Conservation (phyloP, 2,797 vertebrate genomes). For the Sparus aurata region DNA sequence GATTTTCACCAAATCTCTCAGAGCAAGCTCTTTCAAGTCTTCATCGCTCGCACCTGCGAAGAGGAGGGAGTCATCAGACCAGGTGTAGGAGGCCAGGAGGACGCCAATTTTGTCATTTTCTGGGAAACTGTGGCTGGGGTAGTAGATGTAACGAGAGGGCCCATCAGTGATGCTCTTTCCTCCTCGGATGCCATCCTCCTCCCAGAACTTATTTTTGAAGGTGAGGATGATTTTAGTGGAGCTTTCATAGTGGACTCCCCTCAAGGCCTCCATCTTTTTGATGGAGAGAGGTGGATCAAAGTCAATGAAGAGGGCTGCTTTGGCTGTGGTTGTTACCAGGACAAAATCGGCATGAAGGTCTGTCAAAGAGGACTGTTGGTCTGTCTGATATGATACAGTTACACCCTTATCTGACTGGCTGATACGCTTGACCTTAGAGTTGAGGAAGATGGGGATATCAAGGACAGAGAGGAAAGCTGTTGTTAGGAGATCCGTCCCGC, state of each 20-base stretch:
- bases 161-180: slow-evolving; percentile 69
- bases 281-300: slow-evolving; percentile 80
- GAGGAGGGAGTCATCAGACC: slow-evolving; percentile 60
- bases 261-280: slow-evolving; percentile 59
- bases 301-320: slow-evolving; percentile 80
- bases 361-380: not conserved
- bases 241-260: slow-evolving; percentile 59
- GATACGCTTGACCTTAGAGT: slow-evolving; percentile 79
- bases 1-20: slow-evolving; percentile 78
- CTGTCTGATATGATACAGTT: slow-evolving; percentile 61
- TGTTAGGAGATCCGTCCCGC: slow-evolving; percentile 84
- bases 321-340: slow-evolving; percentile 84
- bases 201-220: slow-evolving; percentile 61
- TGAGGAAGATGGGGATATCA: slow-evolving; percentile 59
- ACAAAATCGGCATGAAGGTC: slow-evolving; percentile 69
- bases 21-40: slow-evolving; percentile 66
- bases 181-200: slow-evolving; percentile 28
- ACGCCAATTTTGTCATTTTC: not conserved
- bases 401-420: slow-evolving; percentile 59
- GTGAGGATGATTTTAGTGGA: slow-evolving; percentile 70
- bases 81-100: slow-evolving; percentile 71
- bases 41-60: slow-evolving; percentile 43
- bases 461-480: slow-evolving; percentile 65
- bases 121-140: slow-evolving; percentile 66
- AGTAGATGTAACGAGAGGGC: slow-evolving; percentile 55